phyloP scores from a whole-genome alignment of 2,797 vertebrate species.

The Odontamblyopus rebecca region DNA sequence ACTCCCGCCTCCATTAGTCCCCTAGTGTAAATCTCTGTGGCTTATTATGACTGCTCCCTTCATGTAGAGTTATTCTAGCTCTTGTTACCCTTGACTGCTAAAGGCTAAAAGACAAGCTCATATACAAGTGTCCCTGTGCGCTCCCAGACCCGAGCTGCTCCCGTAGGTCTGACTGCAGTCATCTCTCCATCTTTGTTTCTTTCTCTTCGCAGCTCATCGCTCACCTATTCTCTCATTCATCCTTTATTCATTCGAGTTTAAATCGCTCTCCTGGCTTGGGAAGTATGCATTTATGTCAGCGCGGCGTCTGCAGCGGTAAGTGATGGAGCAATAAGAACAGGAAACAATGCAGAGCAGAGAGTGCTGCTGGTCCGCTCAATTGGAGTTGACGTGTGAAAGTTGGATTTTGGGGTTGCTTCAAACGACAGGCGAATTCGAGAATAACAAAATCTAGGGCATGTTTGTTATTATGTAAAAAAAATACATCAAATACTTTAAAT shows the following conservation, averaged over 20 bases:
- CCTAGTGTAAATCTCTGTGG: background rate
- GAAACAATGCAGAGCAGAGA: constrained; percentile 69
- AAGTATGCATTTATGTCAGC: constrained; percentile 70
- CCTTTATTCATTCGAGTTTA: constrained; percentile 61
- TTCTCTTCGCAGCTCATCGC: constrained; percentile 37
- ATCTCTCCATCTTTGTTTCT: constrained; percentile 20
- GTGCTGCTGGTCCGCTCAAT: constrained; percentile 70
- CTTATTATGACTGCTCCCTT: constrained; percentile 4
- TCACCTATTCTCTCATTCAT: constrained; percentile 53
- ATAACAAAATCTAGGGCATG: too few species aligned
- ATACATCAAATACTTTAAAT: too few species aligned
- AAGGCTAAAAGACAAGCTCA: background rate
- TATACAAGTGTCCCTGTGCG: constrained; percentile 9
- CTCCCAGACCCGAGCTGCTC: constrained; percentile 26
- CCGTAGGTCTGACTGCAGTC: constrained; percentile 42
- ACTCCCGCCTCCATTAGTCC: constrained; percentile 1
- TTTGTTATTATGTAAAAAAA: too few species aligned
- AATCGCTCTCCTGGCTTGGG: constrained; percentile 62
- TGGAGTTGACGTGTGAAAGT: constrained; percentile 37
- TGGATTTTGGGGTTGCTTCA: background rate
- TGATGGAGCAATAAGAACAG: constrained; percentile 69
- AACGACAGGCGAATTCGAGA: background rate
- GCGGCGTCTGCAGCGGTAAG: constrained; percentile 60
- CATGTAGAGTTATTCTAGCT: constrained; percentile 4
- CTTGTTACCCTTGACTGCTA: constrained; percentile 8